Percentiles rank a stretch among this genome's conserved stretches.
Evolutionary conservation across 2,888 invertebrate species (phyloP).

Genomic region (Aleiodes testaceus): DNA sequence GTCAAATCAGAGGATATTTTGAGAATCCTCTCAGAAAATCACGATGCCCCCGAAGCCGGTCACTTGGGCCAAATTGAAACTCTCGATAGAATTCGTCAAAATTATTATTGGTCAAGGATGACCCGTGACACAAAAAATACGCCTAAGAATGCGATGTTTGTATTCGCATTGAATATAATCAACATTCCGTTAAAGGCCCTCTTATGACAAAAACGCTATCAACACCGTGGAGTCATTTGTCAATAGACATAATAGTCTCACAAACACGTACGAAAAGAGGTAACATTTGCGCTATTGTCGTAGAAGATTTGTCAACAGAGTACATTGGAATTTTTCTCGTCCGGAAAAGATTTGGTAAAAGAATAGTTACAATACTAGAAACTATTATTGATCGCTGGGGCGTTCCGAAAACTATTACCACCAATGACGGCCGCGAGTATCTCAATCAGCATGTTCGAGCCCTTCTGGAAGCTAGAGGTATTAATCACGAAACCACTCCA

Average conservation of each 20-base stretch:
- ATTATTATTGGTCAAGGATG: slow-evolving; percentile 44
- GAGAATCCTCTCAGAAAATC: slow-evolving; percentile 39
- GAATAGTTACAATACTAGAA: slow-evolving; percentile 18
- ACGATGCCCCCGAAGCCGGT: slow-evolving; percentile 37
- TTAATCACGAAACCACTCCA: slow-evolving; percentile 40
- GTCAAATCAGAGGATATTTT: slow-evolving; percentile 26
- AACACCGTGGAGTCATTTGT: background rate
- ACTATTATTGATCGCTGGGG: slow-evolving; percentile 39
- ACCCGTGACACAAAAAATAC: slow-evolving; percentile 39
- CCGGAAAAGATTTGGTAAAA: slow-evolving; percentile 24
- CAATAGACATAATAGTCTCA: slow-evolving; percentile 38
- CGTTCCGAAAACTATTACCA: slow-evolving; percentile 33
- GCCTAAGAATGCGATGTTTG: slow-evolving; percentile 26
- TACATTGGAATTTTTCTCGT: slow-evolving; percentile 41
- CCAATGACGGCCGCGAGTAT: slow-evolving; percentile 47
- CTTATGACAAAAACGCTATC: slow-evolving; percentile 5
- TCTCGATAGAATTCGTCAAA: slow-evolving; percentile 43
- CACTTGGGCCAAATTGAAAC: slow-evolving; percentile 47
- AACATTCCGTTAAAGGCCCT: slow-evolving; percentile 33
- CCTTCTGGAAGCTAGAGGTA: slow-evolving; percentile 36
- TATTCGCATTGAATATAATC: slow-evolving; percentile 40
- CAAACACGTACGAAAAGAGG: slow-evolving; percentile 37
- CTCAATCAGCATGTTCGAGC: slow-evolving; percentile 43
- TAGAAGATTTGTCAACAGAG: slow-evolving; percentile 42
- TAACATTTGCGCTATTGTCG: slow-evolving; percentile 35